phyloP scores from a whole-genome alignment of 2,888 invertebrate species.

The Herminia tarsipennalis region DNA sequence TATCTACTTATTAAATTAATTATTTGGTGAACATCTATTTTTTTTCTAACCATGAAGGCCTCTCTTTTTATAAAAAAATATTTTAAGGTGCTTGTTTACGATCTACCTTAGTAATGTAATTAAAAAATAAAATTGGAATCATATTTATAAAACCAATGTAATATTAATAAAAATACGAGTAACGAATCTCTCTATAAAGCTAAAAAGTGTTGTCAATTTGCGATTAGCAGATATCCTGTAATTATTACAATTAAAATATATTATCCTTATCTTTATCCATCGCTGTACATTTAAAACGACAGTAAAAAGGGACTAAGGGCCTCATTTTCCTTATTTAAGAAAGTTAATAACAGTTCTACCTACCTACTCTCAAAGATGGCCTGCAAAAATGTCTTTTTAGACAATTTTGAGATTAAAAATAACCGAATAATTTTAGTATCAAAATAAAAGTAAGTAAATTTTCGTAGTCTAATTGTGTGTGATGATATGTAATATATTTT shows the following conservation, averaged over 20 bases:
- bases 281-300: slow-evolving; percentile 11
- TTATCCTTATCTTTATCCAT: slow-evolving; percentile 8
- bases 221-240: background rate
- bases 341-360: slow-evolving; percentile 11
- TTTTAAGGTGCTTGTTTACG: no score
- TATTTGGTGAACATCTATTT: no score
- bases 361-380: slow-evolving; percentile 6
- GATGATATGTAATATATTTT: no score
- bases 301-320: slow-evolving; percentile 3
- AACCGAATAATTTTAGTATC: background rate
- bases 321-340: slow-evolving; percentile 15
- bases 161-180: no score
- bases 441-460: no score
- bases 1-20: no score
- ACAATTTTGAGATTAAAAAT: slow-evolving; percentile 13
- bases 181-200: background rate
- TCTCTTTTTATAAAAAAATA: no score
- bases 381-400: slow-evolving; percentile 1
- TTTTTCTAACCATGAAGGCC: no score
- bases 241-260: slow-evolving; percentile 10
- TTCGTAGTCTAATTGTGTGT: no score
- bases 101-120: no score
- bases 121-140: no score
- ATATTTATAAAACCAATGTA: no score
- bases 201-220: background rate